Evolutionary conservation across 2,797 vertebrate genomes (phyloP).

Genomic region (Lagocephalus sceleratus): DNA sequence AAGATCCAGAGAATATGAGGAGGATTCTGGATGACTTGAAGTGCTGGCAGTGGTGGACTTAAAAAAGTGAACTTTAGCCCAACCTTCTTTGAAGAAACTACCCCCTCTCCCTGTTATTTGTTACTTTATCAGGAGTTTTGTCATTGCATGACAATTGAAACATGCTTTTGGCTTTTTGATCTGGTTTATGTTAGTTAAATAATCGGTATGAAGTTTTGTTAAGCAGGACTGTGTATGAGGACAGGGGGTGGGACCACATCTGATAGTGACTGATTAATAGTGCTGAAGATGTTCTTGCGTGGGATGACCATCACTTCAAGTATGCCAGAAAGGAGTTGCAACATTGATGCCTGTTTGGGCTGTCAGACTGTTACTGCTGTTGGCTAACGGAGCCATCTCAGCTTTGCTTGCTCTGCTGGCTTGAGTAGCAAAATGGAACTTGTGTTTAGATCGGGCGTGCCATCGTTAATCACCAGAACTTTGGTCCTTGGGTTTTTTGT

Average conservation of each 20-base stretch:
- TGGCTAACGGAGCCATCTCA: slow-evolving; percentile 31
- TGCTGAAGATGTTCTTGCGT: slow-evolving; percentile 4
- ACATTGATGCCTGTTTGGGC: slow-evolving; percentile 24
- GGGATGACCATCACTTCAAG: slow-evolving; percentile 1
- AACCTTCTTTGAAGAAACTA: slow-evolving; percentile 57
- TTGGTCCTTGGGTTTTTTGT: slow-evolving; percentile 18
- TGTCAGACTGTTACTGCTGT: slow-evolving; percentile 53
- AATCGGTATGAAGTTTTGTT: background rate
- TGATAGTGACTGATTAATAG: slow-evolving; percentile 3
- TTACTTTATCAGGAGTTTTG: slow-evolving; percentile 27
- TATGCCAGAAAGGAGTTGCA: background rate
- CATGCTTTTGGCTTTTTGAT: slow-evolving; percentile 38
- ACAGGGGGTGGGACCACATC: background rate
- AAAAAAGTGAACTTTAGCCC: slow-evolving; percentile 52
- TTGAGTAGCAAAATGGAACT: slow-evolving; percentile 71
- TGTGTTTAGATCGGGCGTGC: no score
- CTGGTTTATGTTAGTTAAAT: slow-evolving; percentile 37
- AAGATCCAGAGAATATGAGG: slow-evolving; percentile 93
- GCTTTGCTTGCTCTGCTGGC: slow-evolving; percentile 73
- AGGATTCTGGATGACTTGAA: slow-evolving; percentile 3
- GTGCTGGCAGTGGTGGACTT: slow-evolving; percentile 12
- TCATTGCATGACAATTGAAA: slow-evolving; percentile 58
- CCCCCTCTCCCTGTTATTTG: slow-evolving; percentile 17
- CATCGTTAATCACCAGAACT: slow-evolving; percentile 2
- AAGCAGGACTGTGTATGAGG: slow-evolving; percentile 5